Evolutionary conservation across 2,888 invertebrate genomes (phyloP).

Genomic region (Synergus umbraculus): DNA sequence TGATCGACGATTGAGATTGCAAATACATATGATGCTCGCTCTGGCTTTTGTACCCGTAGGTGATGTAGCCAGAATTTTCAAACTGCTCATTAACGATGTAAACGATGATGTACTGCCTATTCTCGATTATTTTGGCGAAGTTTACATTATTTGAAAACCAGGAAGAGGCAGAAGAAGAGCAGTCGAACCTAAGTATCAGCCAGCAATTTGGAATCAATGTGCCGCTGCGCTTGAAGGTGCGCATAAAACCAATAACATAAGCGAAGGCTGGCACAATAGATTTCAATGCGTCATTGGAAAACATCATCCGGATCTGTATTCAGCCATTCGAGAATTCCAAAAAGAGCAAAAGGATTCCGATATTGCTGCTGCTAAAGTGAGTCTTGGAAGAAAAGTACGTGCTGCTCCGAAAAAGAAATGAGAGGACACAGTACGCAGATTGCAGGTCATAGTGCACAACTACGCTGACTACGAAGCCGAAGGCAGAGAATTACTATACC

Average conservation of each 20-base stretch:
- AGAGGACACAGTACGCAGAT: too few species aligned
- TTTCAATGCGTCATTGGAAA: slow-evolving; percentile 39
- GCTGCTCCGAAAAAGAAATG: too few species aligned
- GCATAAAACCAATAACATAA: slow-evolving; percentile 41
- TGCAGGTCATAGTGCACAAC: too few species aligned
- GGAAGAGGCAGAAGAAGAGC: slow-evolving; percentile 43
- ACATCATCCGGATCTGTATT: slow-evolving; percentile 38
- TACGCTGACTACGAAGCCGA: too few species aligned
- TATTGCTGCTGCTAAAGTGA: too few species aligned
- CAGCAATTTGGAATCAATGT: slow-evolving; percentile 36
- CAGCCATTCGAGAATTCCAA: slow-evolving; percentile 34
- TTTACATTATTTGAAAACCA: slow-evolving; percentile 38
- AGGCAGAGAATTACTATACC: too few species aligned
- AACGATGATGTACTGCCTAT: slow-evolving; percentile 28
- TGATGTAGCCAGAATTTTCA: slow-evolving; percentile 38
- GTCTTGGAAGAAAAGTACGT: too few species aligned
- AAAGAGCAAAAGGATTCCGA: slow-evolving; percentile 23
- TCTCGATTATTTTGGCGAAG: slow-evolving; percentile 42
- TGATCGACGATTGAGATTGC: slow-evolving; percentile 31
- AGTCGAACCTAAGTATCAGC: slow-evolving; percentile 31
- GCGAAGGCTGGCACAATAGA: slow-evolving; percentile 42
- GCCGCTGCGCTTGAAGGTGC: background rate
- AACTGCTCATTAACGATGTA: slow-evolving; percentile 27
- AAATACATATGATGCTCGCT: slow-evolving; percentile 41
- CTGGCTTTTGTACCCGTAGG: slow-evolving; percentile 37